phyloP scores from a whole-genome alignment of 2,888 invertebrate species.

The Mamestra brassicae region DNA sequence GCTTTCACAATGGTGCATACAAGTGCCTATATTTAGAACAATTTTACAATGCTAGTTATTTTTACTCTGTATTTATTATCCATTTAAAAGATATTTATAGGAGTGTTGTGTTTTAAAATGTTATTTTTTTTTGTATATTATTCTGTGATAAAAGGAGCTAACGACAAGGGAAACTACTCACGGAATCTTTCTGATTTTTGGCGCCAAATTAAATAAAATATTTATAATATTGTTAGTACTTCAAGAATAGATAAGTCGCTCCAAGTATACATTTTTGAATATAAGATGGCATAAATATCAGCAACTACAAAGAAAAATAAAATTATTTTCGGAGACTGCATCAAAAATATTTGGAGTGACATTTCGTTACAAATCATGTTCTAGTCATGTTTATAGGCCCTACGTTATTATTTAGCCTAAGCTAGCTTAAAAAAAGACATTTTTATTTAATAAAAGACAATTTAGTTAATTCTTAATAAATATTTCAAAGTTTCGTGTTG shows the following conservation, averaged over 20 bases:
- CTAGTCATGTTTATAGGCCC: conserved; percentile 58
- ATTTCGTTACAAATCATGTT: conserved; percentile 29
- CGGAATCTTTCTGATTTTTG: neutral
- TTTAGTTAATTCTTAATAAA: conserved; percentile 66
- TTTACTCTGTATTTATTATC: conserved; percentile 54
- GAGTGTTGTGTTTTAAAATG: conserved; percentile 57
- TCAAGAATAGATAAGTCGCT: conserved; percentile 31
- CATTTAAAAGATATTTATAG: conserved; percentile 49
- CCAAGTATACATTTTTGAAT: neutral
- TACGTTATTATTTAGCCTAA: conserved; percentile 57
- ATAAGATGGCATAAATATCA: neutral
- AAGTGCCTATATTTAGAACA: conserved; percentile 43
- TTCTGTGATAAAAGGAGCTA: conserved; percentile 65
- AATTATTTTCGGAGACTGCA: conserved; percentile 5
- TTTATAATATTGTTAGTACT: conserved; percentile 15
- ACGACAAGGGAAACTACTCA: neutral
- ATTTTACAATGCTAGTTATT: conserved; percentile 60
- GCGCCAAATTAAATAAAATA: too few relatives aligned
- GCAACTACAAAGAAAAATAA: neutral
- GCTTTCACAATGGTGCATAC: conserved; percentile 12
- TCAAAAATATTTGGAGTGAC: conserved; percentile 2
- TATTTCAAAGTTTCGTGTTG: conserved; percentile 56
- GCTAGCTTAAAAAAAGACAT: conserved; percentile 72
- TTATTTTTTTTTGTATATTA: conserved; percentile 50
- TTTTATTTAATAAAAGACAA: conserved; percentile 71